These are phyloP conservation scores for Oenanthe oenanthe DNA, from an alignment of 2,113 vertebrate species.

Conservation along the genomic window DNA sequence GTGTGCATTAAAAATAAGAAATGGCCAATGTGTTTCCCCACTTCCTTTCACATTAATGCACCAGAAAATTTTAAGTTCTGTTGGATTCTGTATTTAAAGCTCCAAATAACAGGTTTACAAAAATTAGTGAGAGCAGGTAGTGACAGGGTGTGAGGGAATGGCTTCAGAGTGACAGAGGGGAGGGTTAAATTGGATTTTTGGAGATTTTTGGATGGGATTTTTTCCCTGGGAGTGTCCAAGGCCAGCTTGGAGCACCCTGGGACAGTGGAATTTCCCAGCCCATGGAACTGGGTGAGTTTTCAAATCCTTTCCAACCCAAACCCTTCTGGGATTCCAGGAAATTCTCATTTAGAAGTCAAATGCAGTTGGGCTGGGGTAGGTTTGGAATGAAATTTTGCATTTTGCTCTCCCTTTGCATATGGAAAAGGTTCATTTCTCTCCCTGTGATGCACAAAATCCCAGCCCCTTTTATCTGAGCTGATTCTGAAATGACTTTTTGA, in stretches of 20 bases:
- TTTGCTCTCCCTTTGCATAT: not conserved
- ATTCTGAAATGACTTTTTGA: not conserved
- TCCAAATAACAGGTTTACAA: not conserved
- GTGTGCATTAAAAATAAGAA: not conserved
- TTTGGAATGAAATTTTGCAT: not conserved
- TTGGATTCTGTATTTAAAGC: not conserved
- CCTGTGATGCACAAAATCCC: not conserved
- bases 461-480: not conserved
- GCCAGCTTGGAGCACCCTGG: not conserved
- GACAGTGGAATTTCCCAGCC: too few species aligned
- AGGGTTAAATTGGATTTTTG: too few species aligned
- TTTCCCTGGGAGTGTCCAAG: not conserved
- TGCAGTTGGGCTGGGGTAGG: not conserved
- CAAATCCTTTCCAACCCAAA: not conserved
- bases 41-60: not conserved
- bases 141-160: not conserved
- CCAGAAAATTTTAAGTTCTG: not conserved
- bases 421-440: not conserved
- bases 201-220: not conserved
- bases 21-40: not conserved
- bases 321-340: not conserved
- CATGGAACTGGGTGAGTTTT: not conserved
- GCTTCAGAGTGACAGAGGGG: not conserved
- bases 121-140: not conserved
- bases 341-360: conserved; percentile 17